phyloP scores from a whole-genome alignment of 2,113 vertebrate species.

The Hipposideros armiger region DNA sequence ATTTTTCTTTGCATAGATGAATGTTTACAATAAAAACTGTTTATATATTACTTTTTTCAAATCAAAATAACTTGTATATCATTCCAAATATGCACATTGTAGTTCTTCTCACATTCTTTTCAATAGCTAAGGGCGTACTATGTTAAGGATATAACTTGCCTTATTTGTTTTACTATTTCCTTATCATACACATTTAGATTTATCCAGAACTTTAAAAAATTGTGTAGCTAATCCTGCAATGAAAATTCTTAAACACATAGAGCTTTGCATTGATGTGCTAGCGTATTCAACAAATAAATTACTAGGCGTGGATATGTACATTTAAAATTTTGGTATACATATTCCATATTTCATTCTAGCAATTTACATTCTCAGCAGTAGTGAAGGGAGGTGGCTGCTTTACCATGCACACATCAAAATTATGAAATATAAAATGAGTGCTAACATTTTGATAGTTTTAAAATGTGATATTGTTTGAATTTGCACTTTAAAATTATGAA shows the following conservation, averaged over 20 bases:
- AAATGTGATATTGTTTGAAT: background rate
- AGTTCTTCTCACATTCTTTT: background rate
- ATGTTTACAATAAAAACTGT: background rate
- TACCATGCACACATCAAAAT: background rate
- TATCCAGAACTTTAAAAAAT: background rate
- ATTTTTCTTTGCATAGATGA: background rate
- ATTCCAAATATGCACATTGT: background rate
- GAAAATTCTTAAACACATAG: constrained; percentile 7
- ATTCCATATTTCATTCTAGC: constrained; percentile 1
- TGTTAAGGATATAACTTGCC: background rate
- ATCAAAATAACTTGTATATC: background rate
- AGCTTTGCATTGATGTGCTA: background rate
- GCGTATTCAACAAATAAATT: background rate
- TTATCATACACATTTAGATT: background rate
- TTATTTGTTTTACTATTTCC: background rate
- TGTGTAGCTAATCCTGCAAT: background rate
- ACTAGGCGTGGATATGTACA: background rate
- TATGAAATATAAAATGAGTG: background rate
- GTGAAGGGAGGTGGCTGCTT: background rate
- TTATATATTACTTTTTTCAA: background rate
- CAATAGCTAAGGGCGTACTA: background rate
- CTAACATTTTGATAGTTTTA: constrained; percentile 23
- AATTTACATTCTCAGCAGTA: background rate
- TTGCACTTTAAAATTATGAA: background rate
- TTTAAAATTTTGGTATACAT: background rate